These are phyloP conservation scores for Sweltsa coloradensis DNA, from an alignment of 1,140 invertebrate genomes.

Conservation along the genomic window DNA sequence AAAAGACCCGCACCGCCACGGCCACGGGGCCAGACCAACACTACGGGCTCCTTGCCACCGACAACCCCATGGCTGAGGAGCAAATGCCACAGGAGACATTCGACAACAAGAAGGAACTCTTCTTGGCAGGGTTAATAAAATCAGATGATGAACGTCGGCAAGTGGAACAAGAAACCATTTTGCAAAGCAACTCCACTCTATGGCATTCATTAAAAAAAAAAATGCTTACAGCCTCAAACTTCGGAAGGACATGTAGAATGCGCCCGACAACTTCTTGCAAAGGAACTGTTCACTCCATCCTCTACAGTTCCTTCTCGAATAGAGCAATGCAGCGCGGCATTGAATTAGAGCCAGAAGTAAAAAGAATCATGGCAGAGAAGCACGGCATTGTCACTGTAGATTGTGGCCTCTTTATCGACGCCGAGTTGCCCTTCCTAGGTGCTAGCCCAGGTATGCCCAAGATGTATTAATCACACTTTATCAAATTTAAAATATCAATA, in stretches of 20 bases:
- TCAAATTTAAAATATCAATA: neutral
- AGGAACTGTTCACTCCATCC: neutral
- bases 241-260: neutral
- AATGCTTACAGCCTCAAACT: neutral
- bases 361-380: neutral
- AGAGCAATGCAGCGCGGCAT: conserved; percentile 1
- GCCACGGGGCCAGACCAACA: conserved; percentile 1
- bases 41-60: neutral
- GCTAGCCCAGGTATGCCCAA: conserved; percentile 1
- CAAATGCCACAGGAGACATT: neutral
- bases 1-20: neutral
- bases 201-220: neutral
- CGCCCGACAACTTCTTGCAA: neutral
- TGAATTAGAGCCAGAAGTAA: conserved; percentile 4
- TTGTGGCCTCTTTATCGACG: conserved; percentile 5
- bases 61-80: too few relatives aligned
- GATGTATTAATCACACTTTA: neutral
- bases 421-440: neutral
- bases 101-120: neutral
- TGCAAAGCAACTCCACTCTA: neutral
- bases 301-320: neutral
- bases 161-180: neutral
- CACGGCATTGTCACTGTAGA: neutral
- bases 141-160: neutral
- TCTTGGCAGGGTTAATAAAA: neutral